These are phyloP conservation scores for Pasiphila rectangulata DNA, from an alignment of 2,888 invertebrate species.

Conservation along the genomic window DNA sequence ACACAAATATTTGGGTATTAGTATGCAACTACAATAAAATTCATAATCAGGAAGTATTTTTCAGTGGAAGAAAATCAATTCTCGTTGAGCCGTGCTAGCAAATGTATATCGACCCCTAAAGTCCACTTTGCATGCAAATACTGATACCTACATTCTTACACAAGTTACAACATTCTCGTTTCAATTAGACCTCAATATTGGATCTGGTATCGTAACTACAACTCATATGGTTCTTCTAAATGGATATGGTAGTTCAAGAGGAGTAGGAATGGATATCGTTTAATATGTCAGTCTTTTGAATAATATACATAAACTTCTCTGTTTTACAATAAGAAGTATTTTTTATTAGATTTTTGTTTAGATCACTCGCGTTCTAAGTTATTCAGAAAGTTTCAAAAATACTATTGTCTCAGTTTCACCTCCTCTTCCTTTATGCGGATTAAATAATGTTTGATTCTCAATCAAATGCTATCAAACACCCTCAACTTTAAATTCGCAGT, in stretches of 20 bases:
- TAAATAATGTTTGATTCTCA: too few species aligned
- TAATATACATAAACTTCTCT: too few species aligned
- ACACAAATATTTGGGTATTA: too few species aligned
- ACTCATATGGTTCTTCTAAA: background rate
- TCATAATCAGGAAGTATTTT: background rate
- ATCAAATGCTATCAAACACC: too few species aligned
- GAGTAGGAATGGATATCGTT: background rate
- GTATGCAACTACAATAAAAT: too few species aligned
- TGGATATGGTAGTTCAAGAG: background rate
- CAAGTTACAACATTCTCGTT: slow-evolving; percentile 1
- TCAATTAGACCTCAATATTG: slow-evolving; percentile 34
- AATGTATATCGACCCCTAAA: slow-evolving; percentile 5
- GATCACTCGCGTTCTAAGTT: too few species aligned
- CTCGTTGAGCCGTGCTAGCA: background rate
- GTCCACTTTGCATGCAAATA: slow-evolving; percentile 40
- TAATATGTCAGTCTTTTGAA: too few species aligned
- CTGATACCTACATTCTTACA: slow-evolving; percentile 9
- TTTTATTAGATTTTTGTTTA: too few species aligned
- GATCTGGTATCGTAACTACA: background rate
- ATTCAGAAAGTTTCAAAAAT: too few species aligned
- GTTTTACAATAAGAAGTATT: too few species aligned
- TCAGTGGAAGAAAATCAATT: background rate
- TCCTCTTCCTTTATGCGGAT: too few species aligned
- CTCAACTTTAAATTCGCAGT: background rate
- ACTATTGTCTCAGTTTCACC: too few species aligned